Evolutionary conservation across 1,140 invertebrate species (phyloP).

Genomic region (Probaryconus sp.): DNA sequence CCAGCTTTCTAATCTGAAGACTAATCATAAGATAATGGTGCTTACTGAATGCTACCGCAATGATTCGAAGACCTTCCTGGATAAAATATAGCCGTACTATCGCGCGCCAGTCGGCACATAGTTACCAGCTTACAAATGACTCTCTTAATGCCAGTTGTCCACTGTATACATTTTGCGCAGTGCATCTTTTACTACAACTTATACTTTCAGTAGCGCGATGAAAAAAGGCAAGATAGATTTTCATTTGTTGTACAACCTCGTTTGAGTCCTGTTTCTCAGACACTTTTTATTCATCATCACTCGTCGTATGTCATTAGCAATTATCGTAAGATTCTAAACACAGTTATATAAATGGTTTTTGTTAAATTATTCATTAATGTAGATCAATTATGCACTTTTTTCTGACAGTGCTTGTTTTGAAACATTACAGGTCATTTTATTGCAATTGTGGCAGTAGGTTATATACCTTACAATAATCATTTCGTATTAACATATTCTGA

Average conservation of each 20-base stretch:
- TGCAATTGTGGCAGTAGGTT: slow-evolving; percentile 8
- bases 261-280: slow-evolving; percentile 39
- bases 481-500: neutral
- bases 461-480: slow-evolving; percentile 13
- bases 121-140: slow-evolving; percentile 63
- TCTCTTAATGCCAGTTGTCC: slow-evolving; percentile 55
- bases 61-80: slow-evolving; percentile 36
- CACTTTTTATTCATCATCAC: slow-evolving; percentile 36
- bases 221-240: slow-evolving; percentile 26
- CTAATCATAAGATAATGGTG: slow-evolving; percentile 42
- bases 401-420: neutral
- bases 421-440: slow-evolving; percentile 8
- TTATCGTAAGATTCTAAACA: slow-evolving; percentile 25
- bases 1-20: slow-evolving; percentile 33
- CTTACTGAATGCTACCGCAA: slow-evolving; percentile 38
- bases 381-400: slow-evolving; percentile 34
- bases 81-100: slow-evolving; percentile 52
- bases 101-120: slow-evolving; percentile 45
- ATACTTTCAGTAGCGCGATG: slow-evolving; percentile 37
- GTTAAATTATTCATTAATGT: slow-evolving; percentile 41
- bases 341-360: slow-evolving; percentile 29
- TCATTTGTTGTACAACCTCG: slow-evolving; percentile 38
- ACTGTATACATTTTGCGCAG: slow-evolving; percentile 59
- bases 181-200: slow-evolving; percentile 50
- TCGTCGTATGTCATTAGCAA: slow-evolving; percentile 39